Evolutionary conservation across 2,113 vertebrate genomes (phyloP).

Genomic region (Holacanthus passer): DNA sequence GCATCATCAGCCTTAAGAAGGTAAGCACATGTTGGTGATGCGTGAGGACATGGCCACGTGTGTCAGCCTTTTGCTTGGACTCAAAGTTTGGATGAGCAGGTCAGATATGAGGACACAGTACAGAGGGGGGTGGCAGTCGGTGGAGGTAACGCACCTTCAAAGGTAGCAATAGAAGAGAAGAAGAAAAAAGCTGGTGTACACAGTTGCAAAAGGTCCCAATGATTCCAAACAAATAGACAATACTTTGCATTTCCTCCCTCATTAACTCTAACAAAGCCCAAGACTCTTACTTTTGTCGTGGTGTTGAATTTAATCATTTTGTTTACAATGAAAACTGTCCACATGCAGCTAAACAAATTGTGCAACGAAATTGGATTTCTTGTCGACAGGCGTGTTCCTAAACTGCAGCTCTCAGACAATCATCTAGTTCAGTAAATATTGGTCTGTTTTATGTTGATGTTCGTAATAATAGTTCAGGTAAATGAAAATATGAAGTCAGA

Average conservation of each 20-base stretch:
- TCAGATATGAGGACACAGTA: too few relatives aligned
- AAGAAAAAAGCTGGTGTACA: too few relatives aligned
- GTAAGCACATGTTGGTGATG: slow-evolving; percentile 69
- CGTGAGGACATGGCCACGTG: neutral
- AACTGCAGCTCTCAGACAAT: neutral
- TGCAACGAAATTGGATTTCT: neutral
- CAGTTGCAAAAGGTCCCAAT: neutral
- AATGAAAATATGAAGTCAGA: neutral
- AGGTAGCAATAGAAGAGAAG: neutral
- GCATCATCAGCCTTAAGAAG: slow-evolving; percentile 94
- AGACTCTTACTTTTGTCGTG: neutral
- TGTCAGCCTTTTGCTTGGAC: neutral
- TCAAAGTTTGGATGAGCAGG: too few relatives aligned
- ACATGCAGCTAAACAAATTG: neutral
- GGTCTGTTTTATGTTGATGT: neutral
- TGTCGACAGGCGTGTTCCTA: neutral
- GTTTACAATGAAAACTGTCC: too few relatives aligned
- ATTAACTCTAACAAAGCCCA: too few relatives aligned
- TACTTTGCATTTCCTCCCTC: too few relatives aligned
- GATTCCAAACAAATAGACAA: neutral
- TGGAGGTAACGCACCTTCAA: neutral
- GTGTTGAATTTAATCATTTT: too few relatives aligned
- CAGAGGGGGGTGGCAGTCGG: neutral
- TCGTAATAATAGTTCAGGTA: too few relatives aligned
- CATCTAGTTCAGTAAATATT: too few relatives aligned